Evolutionary conservation across 2,797 vertebrate species (phyloP).

Genomic region (Enteromius afrohamiltoni): DNA sequence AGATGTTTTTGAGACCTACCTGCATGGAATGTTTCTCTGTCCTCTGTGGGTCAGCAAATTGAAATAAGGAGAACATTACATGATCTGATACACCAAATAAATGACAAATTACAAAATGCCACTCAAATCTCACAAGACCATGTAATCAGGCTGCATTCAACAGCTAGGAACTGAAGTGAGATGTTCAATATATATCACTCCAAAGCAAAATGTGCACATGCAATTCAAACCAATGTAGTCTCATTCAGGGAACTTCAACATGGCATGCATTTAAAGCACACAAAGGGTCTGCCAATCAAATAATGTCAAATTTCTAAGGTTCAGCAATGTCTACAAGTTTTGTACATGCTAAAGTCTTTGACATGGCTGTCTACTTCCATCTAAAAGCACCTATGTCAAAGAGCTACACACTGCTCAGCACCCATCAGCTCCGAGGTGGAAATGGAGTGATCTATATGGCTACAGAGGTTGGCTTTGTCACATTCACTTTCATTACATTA

Average conservation of each 20-base stretch:
- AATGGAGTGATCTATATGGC: not conserved
- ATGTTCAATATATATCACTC: not conserved
- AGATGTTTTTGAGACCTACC: conserved; percentile 66
- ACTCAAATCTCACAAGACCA: conserved; percentile 14
- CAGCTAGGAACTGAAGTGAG: not conserved
- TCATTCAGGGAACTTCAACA: not conserved
- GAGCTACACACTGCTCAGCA: not conserved
- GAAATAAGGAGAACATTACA: conserved; percentile 54
- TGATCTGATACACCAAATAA: not conserved
- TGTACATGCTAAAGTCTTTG: not conserved
- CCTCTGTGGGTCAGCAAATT: conserved; percentile 64
- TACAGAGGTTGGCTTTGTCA: conserved; percentile 39
- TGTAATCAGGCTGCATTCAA: conserved; percentile 14
- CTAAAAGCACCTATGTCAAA: conserved; percentile 10
- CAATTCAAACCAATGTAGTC: not conserved
- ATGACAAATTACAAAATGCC: not conserved
- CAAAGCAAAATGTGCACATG: not conserved
- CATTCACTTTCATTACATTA: conserved; percentile 61
- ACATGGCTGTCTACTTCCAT: conserved; percentile 2
- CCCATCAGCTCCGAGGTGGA: not conserved
- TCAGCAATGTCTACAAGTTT: not conserved
- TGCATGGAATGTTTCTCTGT: conserved; percentile 72
- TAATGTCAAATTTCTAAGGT: not conserved
- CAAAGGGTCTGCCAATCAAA: not conserved
- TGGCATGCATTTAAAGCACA: conserved; percentile 11